phyloP scores from a whole-genome alignment of 2,113 vertebrate species.

The Malurus melanocephalus region DNA sequence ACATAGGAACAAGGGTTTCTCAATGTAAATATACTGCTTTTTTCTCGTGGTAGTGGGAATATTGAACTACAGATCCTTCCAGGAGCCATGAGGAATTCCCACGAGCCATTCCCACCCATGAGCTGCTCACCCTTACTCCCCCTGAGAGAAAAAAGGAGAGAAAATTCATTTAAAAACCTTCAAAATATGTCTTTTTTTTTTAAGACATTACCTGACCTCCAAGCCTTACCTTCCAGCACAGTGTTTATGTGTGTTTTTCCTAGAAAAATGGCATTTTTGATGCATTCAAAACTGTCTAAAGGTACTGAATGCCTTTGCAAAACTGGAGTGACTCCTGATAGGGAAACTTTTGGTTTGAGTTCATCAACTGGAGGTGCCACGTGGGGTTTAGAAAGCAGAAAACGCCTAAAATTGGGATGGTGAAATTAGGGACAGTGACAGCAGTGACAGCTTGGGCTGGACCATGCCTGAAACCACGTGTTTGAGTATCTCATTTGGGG shows the following conservation, averaged over 20 bases:
- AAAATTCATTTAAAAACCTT: background rate
- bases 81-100: background rate
- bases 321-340: rapidly evolving
- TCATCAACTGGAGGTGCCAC: rapidly evolving
- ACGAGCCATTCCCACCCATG: rapidly evolving
- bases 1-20: background rate
- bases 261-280: background rate
- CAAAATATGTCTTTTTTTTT: background rate
- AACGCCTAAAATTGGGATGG: background rate
- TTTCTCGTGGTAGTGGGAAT: background rate
- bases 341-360: background rate
- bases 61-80: rapidly evolving
- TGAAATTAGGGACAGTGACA: rapidly evolving
- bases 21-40: background rate
- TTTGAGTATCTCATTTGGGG: background rate
- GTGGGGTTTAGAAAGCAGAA: background rate
- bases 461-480: rapidly evolving
- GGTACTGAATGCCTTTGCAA: rapidly evolving
- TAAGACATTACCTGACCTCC: background rate
- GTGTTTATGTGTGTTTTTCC: background rate
- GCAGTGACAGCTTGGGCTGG: background rate
- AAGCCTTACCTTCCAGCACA: background rate
- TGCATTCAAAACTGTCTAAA: rapidly evolving
- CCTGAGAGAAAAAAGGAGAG: background rate
- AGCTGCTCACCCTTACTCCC: background rate